A percentile compares a stretch with the other conserved stretches of the same genome.
Evolutionary conservation across 2,113 vertebrate genomes (phyloP).

Genomic region (Pterophyllum scalare): DNA sequence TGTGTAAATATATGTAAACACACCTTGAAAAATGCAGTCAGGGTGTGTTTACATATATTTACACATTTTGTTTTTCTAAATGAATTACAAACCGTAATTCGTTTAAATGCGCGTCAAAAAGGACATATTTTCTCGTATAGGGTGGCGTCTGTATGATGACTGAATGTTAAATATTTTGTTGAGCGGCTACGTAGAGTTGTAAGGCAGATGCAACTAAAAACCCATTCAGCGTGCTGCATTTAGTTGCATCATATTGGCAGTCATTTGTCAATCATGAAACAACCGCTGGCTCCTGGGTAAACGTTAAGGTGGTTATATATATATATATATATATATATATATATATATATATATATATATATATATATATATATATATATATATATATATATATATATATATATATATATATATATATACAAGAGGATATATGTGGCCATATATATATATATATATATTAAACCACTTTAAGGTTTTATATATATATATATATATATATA

Average conservation of each 20-base stretch:
- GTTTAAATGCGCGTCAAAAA: background rate
- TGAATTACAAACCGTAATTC: too few species aligned
- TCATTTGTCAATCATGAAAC: background rate
- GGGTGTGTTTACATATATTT: background rate
- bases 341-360: background rate
- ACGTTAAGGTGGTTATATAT: background rate
- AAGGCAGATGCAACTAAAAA: background rate
- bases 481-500: background rate
- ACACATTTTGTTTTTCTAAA: background rate
- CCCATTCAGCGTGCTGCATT: background rate
- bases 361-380: background rate
- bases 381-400: background rate
- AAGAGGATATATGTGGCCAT: too few species aligned
- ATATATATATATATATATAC: background rate
- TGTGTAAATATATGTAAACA: too few species aligned
- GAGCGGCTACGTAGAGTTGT: background rate
- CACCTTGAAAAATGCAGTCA: too few species aligned
- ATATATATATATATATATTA: background rate
- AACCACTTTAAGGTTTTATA: too few species aligned
- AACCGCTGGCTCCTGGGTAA: background rate
- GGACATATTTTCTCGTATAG: background rate
- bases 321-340: background rate
- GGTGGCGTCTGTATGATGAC: background rate
- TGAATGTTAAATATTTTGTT: background rate
- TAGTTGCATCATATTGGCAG: background rate